Evolutionary conservation across 1,140 invertebrate species (phyloP), one percentile per base, ranked within the genome.

Genomic region (Aphidius gifuensis): DNA sequence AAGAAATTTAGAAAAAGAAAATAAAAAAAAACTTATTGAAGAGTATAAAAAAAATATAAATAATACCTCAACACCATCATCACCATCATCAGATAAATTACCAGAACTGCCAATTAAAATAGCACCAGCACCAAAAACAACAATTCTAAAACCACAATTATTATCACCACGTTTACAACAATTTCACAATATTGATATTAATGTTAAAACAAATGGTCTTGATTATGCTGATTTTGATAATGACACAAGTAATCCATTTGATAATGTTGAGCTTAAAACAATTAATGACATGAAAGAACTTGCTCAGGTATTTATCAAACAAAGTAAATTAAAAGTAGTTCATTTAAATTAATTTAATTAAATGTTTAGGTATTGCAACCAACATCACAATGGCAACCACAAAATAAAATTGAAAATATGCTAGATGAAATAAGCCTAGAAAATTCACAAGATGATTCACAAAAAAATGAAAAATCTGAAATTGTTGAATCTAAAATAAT

Each of bases 241-340:
- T 74, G 91, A 93, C 74, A 92, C 90, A 54, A 92, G 91, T 16
- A 93, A 91, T 74, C 92, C 92, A 1, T 95, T 94, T 80, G 92
- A 95, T 82, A 92, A 92, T 81, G 87, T 94, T 78, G 92, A 93
- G 82, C 74, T 95, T 40, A 93, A 94, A 79, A 92, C 91, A 45
- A 91, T 95, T 48, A 94, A 95, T 79, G 92, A 94, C 75, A 86
- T 94, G 81, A 92, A 93, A 77, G 87, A 93, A 75, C 80, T 95
- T 50, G 91, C 91, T 5, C 87, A 91, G 77, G 79, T 74, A 68
- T 55, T 86, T 48, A 40, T 40, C 23, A 16, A 16, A 16, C 16
- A 16, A 16, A 16, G 16, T 16, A 16, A 53, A 55, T 45, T 21
- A 43, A 46, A 21, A 54, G 46, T 49, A 45, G 9, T n/a, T 54